Evolutionary conservation across 2,888 invertebrate genomes (phyloP).

Genomic region (Mellilla xanthometata): DNA sequence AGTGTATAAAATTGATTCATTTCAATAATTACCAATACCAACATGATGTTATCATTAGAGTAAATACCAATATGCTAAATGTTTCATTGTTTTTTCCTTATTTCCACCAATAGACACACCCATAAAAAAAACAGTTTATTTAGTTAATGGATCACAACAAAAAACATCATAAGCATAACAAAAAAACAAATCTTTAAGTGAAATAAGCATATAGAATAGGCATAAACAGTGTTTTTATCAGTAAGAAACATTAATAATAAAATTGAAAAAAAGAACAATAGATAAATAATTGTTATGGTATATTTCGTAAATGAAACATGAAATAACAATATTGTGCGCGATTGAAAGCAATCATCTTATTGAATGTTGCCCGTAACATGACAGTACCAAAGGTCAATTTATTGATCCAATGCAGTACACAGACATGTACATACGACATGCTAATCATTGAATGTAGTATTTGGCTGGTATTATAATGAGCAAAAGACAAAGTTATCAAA

Average conservation of each 20-base stretch:
- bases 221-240: constrained; percentile 8
- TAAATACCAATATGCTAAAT: too few species aligned
- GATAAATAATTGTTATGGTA: background rate
- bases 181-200: constrained; percentile 8
- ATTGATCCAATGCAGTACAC: constrained; percentile 29
- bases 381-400: constrained; percentile 40
- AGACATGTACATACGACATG: constrained; percentile 7
- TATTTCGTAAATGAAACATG: background rate
- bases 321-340: background rate
- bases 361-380: constrained; percentile 12
- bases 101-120: too few species aligned
- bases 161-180: constrained; percentile 5
- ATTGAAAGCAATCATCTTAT: constrained; percentile 3
- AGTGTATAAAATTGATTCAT: too few species aligned
- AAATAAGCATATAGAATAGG: constrained; percentile 18
- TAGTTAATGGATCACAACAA: background rate
- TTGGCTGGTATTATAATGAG: constrained; percentile 10
- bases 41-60: too few species aligned
- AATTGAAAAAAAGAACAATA: background rate
- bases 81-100: too few species aligned
- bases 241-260: background rate
- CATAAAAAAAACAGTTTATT: too few species aligned
- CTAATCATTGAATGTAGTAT: background rate
- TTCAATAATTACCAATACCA: too few species aligned
- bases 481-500: constrained; percentile 37